Conservation (phyloP, 2,888 invertebrate genomes). For the Chrysina gloriosa region DNA sequence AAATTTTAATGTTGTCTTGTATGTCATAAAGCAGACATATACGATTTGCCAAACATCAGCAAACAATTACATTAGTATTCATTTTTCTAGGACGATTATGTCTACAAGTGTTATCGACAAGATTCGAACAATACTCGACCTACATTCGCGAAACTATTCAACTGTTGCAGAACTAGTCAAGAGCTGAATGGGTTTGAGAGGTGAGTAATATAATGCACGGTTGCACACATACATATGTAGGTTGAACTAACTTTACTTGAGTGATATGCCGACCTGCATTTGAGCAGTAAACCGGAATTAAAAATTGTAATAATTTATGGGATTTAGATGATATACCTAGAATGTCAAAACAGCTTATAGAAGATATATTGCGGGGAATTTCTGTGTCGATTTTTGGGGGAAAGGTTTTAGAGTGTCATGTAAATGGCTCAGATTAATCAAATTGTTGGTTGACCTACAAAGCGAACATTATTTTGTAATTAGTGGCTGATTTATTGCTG, state of each 20-base stretch:
- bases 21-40: neutral
- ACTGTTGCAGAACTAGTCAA: constrained; percentile 32
- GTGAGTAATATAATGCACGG: constrained; percentile 9
- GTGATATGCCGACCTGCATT: constrained; percentile 22
- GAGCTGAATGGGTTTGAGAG: constrained; percentile 26
- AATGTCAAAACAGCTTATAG: constrained; percentile 18
- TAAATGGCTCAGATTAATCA: constrained; percentile 5
- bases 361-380: constrained; percentile 24
- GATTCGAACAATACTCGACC: constrained; percentile 24
- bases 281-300: constrained; percentile 23
- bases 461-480: constrained; percentile 18
- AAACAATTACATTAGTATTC: constrained; percentile 17
- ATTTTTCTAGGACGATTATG: neutral
- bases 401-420: constrained; percentile 17
- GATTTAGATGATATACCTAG: neutral
- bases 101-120: constrained; percentile 15
- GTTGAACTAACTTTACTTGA: neutral
- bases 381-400: constrained; percentile 14
- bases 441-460: neutral
- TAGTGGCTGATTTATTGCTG: constrained; percentile 24
- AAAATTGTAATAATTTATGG: constrained; percentile 33
- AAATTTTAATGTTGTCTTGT: neutral
- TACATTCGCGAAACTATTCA: constrained; percentile 19
- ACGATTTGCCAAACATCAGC: neutral
- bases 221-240: neutral